Base-by-base conservation (phyloP, 30 jellyfish, hydroid and myxozoan species). In the Cassiopea xamachana region DNA sequence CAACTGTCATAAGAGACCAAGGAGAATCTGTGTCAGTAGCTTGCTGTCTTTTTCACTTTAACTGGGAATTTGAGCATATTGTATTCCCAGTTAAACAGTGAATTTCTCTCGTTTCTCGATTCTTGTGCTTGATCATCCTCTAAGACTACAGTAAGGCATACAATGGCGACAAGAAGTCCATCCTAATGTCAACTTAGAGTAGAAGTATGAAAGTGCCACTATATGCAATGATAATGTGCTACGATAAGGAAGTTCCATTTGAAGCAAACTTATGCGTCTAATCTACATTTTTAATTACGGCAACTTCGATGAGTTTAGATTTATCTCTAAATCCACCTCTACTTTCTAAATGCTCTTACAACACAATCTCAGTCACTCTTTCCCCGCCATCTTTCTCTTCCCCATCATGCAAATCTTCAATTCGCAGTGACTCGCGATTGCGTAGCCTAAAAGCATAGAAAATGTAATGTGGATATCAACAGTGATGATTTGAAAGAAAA, bases 21-120 rank as follows among this genome's bases (percentile, higher is more conserved):
- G 0, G 84, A 69, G 46, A 44, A 7, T 16, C 68, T 50, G 17
- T 75, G 84, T 75, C 62, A 59, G 84, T 75, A 46, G 84, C 84
- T 75, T 75, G 17, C 84, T 75, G 84, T 75, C 84, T 46, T 75
- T 46, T 46, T 75, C 84, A 75, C 84, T 75, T 75, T 17, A 44
- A 46, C 84, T 75, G 68, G 45, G 84, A 51, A 75, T 43, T 7
- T 1, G 69, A 68, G 46, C 64, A 46, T 46, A 75, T 10, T 19
- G 43, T 15, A 82, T 68, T 82, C 73, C 83, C 71, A 43, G 7
- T 82, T 83, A 2, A 68, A 82, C 82, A 44, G 90, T 2, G 80
- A 61, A 59, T 14, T 75, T 69, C 69, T 75, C 84, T 16, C 45
- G 12, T 10, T 75, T 75, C 84, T 46, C 68, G n/a, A 2, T 39